A percentile compares a stretch with the other conserved stretches of the same genome.
Evolutionary conservation across 2,888 invertebrate species (phyloP).

Genomic region (Aphrophora alni): DNA sequence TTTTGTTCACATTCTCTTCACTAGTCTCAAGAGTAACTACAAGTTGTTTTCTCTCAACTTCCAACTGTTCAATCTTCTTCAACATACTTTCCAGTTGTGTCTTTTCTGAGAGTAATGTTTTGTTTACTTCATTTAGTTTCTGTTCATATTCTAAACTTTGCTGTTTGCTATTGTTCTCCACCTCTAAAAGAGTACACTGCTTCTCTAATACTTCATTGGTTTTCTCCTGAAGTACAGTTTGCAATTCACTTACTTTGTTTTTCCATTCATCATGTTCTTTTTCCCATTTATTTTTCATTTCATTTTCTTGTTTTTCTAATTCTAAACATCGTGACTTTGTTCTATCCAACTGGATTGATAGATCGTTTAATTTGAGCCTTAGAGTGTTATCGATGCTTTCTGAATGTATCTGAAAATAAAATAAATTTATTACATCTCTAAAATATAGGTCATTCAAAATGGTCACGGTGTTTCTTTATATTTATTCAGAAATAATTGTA

Average conservation of each 20-base stretch:
- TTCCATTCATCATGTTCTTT: conserved; percentile 54
- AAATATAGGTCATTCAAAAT: too few species aligned
- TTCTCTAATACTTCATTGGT: conserved; percentile 45
- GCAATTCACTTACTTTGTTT: conserved; percentile 54
- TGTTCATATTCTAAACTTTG: conserved; percentile 17
- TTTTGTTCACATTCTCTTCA: conserved; percentile 13
- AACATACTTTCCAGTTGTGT: not conserved
- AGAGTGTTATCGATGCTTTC: conserved; percentile 39
- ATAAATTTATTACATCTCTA: too few species aligned
- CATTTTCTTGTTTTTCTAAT: conserved; percentile 48
- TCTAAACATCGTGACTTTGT: conserved; percentile 36
- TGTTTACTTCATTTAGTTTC: conserved; percentile 6
- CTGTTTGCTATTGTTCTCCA: conserved; percentile 34
- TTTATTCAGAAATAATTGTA: too few species aligned
- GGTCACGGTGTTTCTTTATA: too few species aligned
- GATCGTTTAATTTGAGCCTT: not conserved
- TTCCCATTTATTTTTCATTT: conserved; percentile 49
- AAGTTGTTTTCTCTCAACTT: not conserved
- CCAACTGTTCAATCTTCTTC: not conserved
- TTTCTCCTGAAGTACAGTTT: conserved; percentile 47
- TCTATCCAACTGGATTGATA: conserved; percentile 14
- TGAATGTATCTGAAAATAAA: not conserved
- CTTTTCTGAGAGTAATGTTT: not conserved
- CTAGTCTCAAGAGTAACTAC: not conserved
- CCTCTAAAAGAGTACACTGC: conserved; percentile 44